A percentile compares a stretch with the other conserved stretches of the same genome.
Evolutionary conservation across 2,888 invertebrate genomes (phyloP).

Genomic region (Tholera decimalis): DNA sequence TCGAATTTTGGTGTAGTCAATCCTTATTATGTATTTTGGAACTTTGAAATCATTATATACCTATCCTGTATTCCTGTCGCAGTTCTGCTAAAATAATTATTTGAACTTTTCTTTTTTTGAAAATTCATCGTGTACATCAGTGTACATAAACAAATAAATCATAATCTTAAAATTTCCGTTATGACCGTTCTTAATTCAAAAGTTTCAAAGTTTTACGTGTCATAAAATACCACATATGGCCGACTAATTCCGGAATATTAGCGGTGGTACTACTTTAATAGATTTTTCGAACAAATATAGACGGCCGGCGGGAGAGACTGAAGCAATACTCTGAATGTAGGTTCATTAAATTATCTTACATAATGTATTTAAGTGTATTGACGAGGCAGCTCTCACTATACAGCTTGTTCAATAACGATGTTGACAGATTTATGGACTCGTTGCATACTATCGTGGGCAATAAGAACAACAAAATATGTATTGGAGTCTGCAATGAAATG

Average conservation of each 20-base stretch:
- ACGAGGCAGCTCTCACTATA: slow-evolving; percentile 15
- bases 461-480: slow-evolving; percentile 10
- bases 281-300: slow-evolving; percentile 3
- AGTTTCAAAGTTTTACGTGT: slow-evolving; percentile 19
- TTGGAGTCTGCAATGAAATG: background rate
- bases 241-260: slow-evolving; percentile 15
- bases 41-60: background rate
- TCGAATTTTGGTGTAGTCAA: too few relatives aligned
- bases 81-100: too few relatives aligned
- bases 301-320: slow-evolving; percentile 20
- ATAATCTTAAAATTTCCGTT: too few relatives aligned
- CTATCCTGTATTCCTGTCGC: too few relatives aligned
- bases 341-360: slow-evolving; percentile 39
- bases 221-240: slow-evolving; percentile 34
- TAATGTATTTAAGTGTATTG: slow-evolving; percentile 47
- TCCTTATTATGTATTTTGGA: too few relatives aligned
- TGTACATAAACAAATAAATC: too few relatives aligned
- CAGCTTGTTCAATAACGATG: slow-evolving; percentile 37
- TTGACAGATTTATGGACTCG: slow-evolving; percentile 14
- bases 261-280: slow-evolving; percentile 7
- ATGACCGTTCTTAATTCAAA: slow-evolving; percentile 13
- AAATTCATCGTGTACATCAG: too few relatives aligned
- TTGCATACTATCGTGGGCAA: slow-evolving; percentile 9
- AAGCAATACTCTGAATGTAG: slow-evolving; percentile 34
- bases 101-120: too few relatives aligned